Evolutionary conservation across 1,140 invertebrate species (phyloP), one percentile per base, ranked within the genome.

Genomic region (Aphelenchoides fujianensis): DNA sequence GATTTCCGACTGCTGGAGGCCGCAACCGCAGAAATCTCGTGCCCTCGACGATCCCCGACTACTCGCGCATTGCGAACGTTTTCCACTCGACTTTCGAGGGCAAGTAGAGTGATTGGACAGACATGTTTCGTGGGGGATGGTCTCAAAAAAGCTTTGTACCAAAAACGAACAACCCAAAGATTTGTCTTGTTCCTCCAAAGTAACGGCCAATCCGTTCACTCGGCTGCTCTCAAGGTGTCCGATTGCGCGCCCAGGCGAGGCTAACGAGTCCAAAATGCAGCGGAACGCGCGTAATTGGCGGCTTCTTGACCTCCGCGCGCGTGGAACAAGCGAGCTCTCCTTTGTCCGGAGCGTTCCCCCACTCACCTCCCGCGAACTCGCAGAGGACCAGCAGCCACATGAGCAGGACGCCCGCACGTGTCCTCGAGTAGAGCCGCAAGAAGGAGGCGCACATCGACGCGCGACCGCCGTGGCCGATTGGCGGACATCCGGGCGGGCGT

Each of bases 321-420:
- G n/a, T n/a, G n/a, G n/a, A n/a, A n/a, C n/a, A n/a, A 23, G 41
- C 41, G 23, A 48, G 41, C 12, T 48, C 23, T 48, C 23, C 12
- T 48, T 48, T 12, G 23, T 12, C 12, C 41, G 41, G 41, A 12
- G 12, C 41, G 23, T 48, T 59, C 34, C 5, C 34, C 5, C 28
- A 59, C 55, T 59, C 19, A 59, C 55, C 55, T 16, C 55, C 55
- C 7, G 19, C 55, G 34, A 59, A 59, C 34, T 59, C 55, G 23
- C 55, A 59, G 27, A 59, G 34, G 12, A 59, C 19, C 5, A 59
- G 5, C 5, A 59, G 34, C 55, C 55, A 59, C 55, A 59, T 59
- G 55, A 59, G 5, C 23, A 59, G 55, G 34, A 7, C 27, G 23
- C 12, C 23, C 41, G 41, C 12, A 12, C 41, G 41, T 48, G 12